phyloP scores from a whole-genome alignment of 2,797 vertebrate species.

The Phrynocephalus vlangalii region DNA sequence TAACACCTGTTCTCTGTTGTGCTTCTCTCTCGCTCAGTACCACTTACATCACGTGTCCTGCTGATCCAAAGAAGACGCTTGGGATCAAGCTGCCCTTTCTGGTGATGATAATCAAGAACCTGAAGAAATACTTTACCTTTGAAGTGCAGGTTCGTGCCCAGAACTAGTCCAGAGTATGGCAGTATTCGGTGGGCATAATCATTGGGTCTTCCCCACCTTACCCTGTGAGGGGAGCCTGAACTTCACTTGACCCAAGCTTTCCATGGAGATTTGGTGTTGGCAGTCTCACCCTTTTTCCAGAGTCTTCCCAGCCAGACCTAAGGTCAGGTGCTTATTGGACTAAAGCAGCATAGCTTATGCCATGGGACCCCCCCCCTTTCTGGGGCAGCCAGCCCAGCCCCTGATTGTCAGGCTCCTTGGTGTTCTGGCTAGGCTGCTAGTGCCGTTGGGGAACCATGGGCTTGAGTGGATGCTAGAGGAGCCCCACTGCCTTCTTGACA shows the following conservation, averaged over 20 bases:
- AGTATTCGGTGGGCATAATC: neutral
- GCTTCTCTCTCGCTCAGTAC: constrained; percentile 81
- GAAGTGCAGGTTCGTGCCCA: constrained; percentile 90
- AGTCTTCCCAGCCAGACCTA: neutral
- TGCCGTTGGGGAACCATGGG: neutral
- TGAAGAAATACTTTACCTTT: constrained; percentile 98
- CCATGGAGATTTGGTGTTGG: neutral
- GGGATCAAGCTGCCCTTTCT: constrained; percentile 97
- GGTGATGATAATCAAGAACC: constrained; percentile 98
- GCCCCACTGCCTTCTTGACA: no score
- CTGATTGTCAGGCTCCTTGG: neutral
- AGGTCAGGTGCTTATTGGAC: neutral
- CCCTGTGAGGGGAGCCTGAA: neutral
- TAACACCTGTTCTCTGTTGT: no score
- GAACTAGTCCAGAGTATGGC: neutral
- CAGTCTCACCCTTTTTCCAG: neutral
- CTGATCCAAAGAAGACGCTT: constrained; percentile 95
- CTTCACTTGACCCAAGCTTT: neutral
- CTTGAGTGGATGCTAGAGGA: fast-evolving
- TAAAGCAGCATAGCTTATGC: neutral
- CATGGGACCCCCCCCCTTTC: no score
- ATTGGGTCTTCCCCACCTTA: no score
- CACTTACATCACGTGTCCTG: constrained; percentile 96
- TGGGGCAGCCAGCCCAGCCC: neutral
- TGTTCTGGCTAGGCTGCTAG: neutral